phyloP scores from a whole-genome alignment of 2,888 invertebrate genomes.

The Scaptomyza parva region DNA sequence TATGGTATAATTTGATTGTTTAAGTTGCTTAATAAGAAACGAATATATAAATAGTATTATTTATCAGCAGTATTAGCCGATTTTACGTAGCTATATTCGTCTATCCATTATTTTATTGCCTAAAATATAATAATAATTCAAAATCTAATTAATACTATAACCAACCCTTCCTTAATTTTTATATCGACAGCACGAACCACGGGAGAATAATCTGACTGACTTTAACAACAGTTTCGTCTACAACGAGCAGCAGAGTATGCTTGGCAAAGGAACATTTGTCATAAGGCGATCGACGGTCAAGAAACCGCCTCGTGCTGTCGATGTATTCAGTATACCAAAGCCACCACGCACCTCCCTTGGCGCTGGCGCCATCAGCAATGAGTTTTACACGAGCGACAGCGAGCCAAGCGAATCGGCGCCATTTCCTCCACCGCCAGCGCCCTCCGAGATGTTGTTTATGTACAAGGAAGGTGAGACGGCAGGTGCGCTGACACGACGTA shows the following conservation, averaged over 20 bases:
- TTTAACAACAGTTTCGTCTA: constrained; percentile 65
- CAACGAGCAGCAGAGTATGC: constrained; percentile 83
- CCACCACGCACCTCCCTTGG: constrained; percentile 60
- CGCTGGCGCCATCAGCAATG: constrained; percentile 68
- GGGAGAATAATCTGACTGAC: constrained; percentile 46
- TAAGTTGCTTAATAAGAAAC: neutral
- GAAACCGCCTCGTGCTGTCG: constrained; percentile 73
- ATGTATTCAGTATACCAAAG: constrained; percentile 72
- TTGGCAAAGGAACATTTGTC: constrained; percentile 90
- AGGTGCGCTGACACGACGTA: constrained; percentile 89
- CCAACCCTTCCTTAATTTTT: neutral
- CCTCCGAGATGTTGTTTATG: constrained; percentile 81
- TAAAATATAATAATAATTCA: too few relatives aligned
- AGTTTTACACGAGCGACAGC: constrained; percentile 75
- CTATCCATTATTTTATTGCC: too few relatives aligned
- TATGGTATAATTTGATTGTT: neutral
- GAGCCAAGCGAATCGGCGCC: constrained; percentile 68
- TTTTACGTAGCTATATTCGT: too few relatives aligned
- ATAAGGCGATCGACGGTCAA: constrained; percentile 86
- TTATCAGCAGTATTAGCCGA: too few relatives aligned
- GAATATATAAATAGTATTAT: too few relatives aligned
- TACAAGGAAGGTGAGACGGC: constrained; percentile 86
- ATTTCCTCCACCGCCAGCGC: constrained; percentile 52
- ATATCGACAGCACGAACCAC: constrained; percentile 32
- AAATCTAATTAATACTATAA: neutral